Base-by-base conservation (phyloP, 2,888 invertebrate genomes). In the Mactromeris polynyma region DNA sequence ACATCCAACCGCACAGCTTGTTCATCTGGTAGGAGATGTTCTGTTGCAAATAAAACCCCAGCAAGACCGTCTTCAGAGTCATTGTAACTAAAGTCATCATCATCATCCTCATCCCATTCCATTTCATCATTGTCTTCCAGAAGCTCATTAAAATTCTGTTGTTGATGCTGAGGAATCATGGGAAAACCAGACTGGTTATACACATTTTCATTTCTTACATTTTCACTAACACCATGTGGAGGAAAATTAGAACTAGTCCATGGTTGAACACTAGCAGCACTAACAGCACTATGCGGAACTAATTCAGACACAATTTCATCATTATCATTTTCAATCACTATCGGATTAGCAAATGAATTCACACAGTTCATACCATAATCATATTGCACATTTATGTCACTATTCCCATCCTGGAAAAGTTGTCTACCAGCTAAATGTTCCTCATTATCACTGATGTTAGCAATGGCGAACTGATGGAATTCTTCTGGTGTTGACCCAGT, bases 11-110 rank as follows among this genome's bases (percentile, higher is more conserved):
- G 80, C n/a, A 85, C 85, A 7, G 90, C 64, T 83, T 92, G 90
- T 42, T 92, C 89, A 31, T 89, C 90, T 11, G 92, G 92, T 54
- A 89, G 73, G 33, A 92, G 58, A 31, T 64, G 58, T 77, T 92
- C 82, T 2, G 92, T 84, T 14, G 92, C 92, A 88, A 87, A 92
- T 81, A 92, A 73, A 33, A 92, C 90, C 81, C 90, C 90, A 21
- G 90, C 89, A 33, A 92, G 81, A 73, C 81, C 78, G 14, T 92
- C 92, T 40, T 89, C 89, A 14, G 81, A 69, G 33, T 89, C 89
- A 78, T 89, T 82, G 40, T 87, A 89, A 42, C 46, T 46, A 21
- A 80, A 85, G 31, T 82, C 36, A 26, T 86, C 86, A 40, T 85
- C 85, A 21, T 11, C 40, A 36, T 77, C 77, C 31, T 69, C 58